A percentile compares a stretch with the other conserved stretches of the same genome.
phyloP scores from a whole-genome alignment of 2,888 invertebrate species.

The Drosophila setosimentum region DNA sequence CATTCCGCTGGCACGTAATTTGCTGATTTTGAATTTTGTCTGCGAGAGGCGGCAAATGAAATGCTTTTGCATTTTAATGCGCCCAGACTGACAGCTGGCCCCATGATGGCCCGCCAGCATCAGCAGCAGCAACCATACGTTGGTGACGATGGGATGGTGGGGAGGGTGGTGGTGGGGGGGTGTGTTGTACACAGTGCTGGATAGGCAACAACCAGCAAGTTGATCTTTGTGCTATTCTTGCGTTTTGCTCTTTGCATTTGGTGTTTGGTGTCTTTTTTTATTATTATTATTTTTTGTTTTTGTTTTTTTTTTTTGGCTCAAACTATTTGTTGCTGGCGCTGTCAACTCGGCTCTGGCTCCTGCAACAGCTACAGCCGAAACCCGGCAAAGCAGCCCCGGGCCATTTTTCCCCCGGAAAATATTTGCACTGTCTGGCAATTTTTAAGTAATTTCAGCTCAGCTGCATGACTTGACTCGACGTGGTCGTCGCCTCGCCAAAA shows the following conservation, averaged over 20 bases:
- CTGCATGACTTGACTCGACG: slow-evolving; percentile 67
- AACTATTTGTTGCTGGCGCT: slow-evolving; percentile 79
- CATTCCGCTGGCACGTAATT: slow-evolving; percentile 75
- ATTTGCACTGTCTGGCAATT: slow-evolving; percentile 80
- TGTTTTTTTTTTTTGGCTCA: slow-evolving; percentile 33
- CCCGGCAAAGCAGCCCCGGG: slow-evolving; percentile 31
- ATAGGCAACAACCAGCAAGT: slow-evolving; percentile 44
- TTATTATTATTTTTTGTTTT: slow-evolving; percentile 11
- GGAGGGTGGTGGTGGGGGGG: background rate
- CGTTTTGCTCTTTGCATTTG: slow-evolving; percentile 33
- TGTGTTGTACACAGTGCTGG: background rate
- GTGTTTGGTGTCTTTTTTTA: slow-evolving; percentile 9
- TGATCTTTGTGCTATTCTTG: slow-evolving; percentile 65
- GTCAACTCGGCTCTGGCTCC: slow-evolving; percentile 60
- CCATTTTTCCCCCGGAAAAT: slow-evolving; percentile 65
- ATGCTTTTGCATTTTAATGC: slow-evolving; percentile 81
- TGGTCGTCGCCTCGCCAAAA: slow-evolving; percentile 37
- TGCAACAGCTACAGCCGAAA: slow-evolving; percentile 6
- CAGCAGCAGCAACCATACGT: background rate
- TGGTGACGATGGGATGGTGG: too few relatives aligned
- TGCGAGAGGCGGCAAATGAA: slow-evolving; percentile 74
- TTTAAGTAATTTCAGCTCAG: slow-evolving; percentile 78
- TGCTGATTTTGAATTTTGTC: slow-evolving; percentile 81
- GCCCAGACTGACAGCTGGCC: slow-evolving; percentile 74
- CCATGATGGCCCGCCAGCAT: slow-evolving; percentile 45